phyloP scores from a whole-genome alignment of 2,888 invertebrate genomes.

The Prosopocoilus inquinatus region DNA sequence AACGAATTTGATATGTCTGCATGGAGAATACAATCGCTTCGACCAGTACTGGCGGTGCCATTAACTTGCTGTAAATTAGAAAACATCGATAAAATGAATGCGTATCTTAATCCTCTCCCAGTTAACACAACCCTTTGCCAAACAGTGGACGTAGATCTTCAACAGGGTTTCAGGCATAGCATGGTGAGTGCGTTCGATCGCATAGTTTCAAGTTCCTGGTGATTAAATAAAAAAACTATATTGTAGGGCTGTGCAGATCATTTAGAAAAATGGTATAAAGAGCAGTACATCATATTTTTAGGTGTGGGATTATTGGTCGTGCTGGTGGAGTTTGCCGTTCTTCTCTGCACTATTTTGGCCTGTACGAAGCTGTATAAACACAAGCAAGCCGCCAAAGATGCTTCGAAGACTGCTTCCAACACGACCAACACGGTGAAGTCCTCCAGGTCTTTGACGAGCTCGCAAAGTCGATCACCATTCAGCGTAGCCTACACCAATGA shows the following conservation, averaged over 20 bases:
- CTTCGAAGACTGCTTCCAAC: constrained; percentile 5
- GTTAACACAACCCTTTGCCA: constrained; percentile 71
- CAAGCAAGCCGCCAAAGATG: constrained; percentile 46
- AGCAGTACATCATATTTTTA: constrained; percentile 70
- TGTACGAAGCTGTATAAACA: constrained; percentile 63
- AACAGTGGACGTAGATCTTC: constrained; percentile 57
- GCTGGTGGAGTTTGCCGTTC: constrained; percentile 69
- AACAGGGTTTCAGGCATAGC: constrained; percentile 59
- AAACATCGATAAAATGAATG: constrained; percentile 51
- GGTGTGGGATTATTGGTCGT: constrained; percentile 64
- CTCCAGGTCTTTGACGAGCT: constrained; percentile 7
- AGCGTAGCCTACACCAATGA: constrained; percentile 43
- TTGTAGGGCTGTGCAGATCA: constrained; percentile 56
- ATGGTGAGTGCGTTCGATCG: constrained; percentile 48
- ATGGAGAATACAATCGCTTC: constrained; percentile 75
- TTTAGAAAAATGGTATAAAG: constrained; percentile 74
- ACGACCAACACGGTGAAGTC: constrained; percentile 13
- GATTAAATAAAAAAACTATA: constrained; percentile 14
- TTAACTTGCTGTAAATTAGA: constrained; percentile 59
- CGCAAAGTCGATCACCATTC: constrained; percentile 6
- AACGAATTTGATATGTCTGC: constrained; percentile 78
- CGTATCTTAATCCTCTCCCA: constrained; percentile 75
- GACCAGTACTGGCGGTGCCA: constrained; percentile 49
- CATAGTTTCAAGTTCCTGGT: background rate
- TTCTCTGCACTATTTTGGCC: constrained; percentile 68